Base-by-base conservation (phyloP, 2,888 invertebrate species). In the Noctuana brunneofusca region DNA sequence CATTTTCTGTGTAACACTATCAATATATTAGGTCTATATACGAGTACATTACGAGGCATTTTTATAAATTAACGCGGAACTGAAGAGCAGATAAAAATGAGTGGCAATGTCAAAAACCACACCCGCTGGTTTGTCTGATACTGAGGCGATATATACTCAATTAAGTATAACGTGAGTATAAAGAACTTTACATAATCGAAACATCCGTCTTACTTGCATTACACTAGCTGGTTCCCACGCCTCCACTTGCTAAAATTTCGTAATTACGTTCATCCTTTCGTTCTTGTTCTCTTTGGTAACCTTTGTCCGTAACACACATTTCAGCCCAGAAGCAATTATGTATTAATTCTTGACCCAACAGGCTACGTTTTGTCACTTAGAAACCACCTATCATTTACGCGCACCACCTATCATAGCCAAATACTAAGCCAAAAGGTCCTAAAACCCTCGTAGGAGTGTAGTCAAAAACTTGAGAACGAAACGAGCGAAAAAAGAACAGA, bases 31-130 rank as follows among this genome's bases (percentile, higher is more conserved):
- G n/a, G n/a, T n/a, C n/a, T n/a, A n/a, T n/a, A n/a, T n/a, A n/a
- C n/a, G n/a, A n/a, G n/a, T n/a, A n/a, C n/a, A n/a, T n/a, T n/a
- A n/a, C n/a, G n/a, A n/a, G n/a, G n/a, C n/a, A n/a, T n/a, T n/a
- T n/a, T n/a, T n/a, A n/a, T n/a, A 41, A 41, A 41, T 41, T 16
- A 41, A 16, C 16, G 16, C 41, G 16, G 41, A 41, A 18, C 18
- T 16, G 41, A 2, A 41, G 41, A 48, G 12, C 20, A 48, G 22
- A 48, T 46, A 20, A 46, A 46, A 46, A 46, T 46, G 46, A 46
- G 20, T 46, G 16, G 20, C 46, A 46, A 18, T 46, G 46, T 46
- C 46, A 46, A 46, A 46, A 18, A 20, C 14, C 46, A 46, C 46
- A 46, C 20, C 46, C 46, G 46, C 20, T 12, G 46, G 18, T 20